phyloP scores from a whole-genome alignment of 2,888 invertebrate species.

The Cryptus armator region DNA sequence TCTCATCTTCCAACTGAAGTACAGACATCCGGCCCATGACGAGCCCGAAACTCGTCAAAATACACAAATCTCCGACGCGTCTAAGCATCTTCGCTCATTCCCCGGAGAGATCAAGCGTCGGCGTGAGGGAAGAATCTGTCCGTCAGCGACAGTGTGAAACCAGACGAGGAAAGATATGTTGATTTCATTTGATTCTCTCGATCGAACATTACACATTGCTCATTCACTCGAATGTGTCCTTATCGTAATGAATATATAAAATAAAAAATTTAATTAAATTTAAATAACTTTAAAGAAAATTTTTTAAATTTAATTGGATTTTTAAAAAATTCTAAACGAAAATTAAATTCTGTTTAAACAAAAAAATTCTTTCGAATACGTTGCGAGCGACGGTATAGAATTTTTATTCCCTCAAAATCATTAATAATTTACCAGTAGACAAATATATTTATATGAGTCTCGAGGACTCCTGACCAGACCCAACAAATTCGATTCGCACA shows the following conservation, averaged over 20 bases:
- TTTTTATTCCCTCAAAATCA: neutral
- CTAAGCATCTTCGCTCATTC: conserved; percentile 53
- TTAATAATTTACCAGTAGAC: neutral
- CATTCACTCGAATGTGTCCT: neutral
- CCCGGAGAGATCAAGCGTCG: conserved; percentile 36
- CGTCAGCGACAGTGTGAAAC: conserved; percentile 37
- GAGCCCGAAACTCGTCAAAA: conserved; percentile 82
- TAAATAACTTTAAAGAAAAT: too few relatives aligned
- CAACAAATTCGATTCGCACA: neutral
- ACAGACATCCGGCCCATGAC: conserved; percentile 81
- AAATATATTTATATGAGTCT: neutral
- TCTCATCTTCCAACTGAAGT: conserved; percentile 74
- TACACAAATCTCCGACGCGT: conserved; percentile 80
- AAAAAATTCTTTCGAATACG: too few relatives aligned
- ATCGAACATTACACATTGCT: neutral
- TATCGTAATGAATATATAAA: neutral
- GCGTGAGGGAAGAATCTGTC: conserved; percentile 37
- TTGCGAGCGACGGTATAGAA: too few relatives aligned
- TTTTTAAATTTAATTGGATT: neutral
- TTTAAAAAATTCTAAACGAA: neutral
- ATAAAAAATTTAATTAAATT: neutral
- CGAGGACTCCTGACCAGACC: conserved; percentile 18
- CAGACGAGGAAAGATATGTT: neutral
- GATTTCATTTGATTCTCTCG: neutral
- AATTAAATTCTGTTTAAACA: too few relatives aligned